A percentile compares a stretch with the other conserved stretches of the same genome.
Conservation (phyloP, 2,797 vertebrate genomes). For the Trichosurus vulpecula region DNA sequence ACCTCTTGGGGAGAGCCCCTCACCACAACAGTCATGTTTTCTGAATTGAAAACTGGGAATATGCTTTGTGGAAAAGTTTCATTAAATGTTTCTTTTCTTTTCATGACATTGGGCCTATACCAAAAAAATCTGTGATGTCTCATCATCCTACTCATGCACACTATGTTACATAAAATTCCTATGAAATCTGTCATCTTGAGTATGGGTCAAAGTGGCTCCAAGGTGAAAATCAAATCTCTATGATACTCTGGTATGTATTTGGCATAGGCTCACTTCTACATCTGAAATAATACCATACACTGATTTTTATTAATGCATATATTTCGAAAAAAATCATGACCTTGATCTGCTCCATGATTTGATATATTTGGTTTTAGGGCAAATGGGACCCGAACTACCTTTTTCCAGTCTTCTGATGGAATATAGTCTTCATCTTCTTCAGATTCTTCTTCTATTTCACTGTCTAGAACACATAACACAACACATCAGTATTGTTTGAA, state of each 20-base stretch:
- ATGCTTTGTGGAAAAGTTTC: neutral
- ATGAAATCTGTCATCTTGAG: neutral
- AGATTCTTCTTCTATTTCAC: constrained; percentile 96
- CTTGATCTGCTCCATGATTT: constrained; percentile 23
- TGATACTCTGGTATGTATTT: neutral
- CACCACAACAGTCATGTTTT: neutral
- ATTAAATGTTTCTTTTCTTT: neutral
- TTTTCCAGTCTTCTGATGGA: constrained; percentile 99
- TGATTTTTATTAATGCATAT: constrained; percentile 41
- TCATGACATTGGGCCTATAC: neutral
- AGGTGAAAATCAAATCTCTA: neutral
- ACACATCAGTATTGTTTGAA: constrained; percentile 53
- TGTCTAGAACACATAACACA: constrained; percentile 85
- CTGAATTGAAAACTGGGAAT: neutral
- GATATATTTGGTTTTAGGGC: constrained; percentile 46
- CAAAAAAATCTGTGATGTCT: neutral
- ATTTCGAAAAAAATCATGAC: constrained; percentile 45
- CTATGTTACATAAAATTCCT: neutral
- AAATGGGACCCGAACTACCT: constrained; percentile 85
- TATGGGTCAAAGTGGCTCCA: neutral
- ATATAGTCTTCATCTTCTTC: constrained; percentile 99
- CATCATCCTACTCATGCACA: neutral
- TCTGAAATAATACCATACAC: neutral
- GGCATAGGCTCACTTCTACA: neutral
- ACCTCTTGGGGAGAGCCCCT: neutral